phyloP scores from a whole-genome alignment of 2,888 invertebrate species.

The Hoplodrina ambigua region DNA sequence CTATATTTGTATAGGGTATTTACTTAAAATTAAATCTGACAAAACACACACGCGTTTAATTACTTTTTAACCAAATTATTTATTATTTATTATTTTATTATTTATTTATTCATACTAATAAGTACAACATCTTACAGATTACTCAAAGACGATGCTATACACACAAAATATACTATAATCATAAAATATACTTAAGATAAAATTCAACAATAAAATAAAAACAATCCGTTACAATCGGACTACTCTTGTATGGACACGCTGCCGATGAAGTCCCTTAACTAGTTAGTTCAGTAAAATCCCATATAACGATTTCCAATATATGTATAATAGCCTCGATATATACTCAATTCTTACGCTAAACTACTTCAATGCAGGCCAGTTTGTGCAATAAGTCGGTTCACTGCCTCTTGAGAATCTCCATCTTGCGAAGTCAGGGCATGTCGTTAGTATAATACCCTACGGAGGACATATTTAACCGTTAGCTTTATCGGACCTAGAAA shows the following conservation, averaged over 20 bases:
- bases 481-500: background rate
- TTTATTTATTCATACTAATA: too few species aligned
- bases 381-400: conserved; percentile 48
- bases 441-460: conserved; percentile 43
- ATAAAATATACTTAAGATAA: too few species aligned
- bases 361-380: conserved; percentile 34
- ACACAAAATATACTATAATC: too few species aligned
- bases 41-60: too few species aligned
- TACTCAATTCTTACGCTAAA: conserved; percentile 34
- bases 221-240: too few species aligned
- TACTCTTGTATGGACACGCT: too few species aligned
- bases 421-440: conserved; percentile 28
- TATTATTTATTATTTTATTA: too few species aligned
- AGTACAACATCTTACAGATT: too few species aligned
- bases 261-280: background rate
- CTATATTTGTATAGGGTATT: too few species aligned
- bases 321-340: conserved; percentile 4
- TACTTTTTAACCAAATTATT: background rate
- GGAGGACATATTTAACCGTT: conserved; percentile 11
- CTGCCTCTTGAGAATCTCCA: conserved; percentile 35
- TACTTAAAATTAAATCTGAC: too few species aligned
- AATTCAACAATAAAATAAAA: too few species aligned
- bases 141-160: too few species aligned
- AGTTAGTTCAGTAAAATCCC: background rate
- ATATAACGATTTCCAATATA: conserved; percentile 22